Evolutionary conservation across 2,888 invertebrate genomes (phyloP).

Genomic region (Mythimna ferrago): DNA sequence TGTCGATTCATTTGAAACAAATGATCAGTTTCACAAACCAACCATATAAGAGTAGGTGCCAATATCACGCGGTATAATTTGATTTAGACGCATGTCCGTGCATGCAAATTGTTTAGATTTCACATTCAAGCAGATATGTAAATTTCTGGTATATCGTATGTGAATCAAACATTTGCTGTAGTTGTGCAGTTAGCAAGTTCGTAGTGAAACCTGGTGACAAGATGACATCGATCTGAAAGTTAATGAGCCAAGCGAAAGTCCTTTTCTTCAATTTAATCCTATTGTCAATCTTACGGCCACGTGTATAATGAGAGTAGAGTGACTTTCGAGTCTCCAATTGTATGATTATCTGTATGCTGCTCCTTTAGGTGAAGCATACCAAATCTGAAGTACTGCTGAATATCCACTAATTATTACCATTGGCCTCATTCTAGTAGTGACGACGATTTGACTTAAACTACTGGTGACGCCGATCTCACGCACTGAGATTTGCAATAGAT

Average conservation of each 20-base stretch:
- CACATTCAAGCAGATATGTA: conserved; percentile 34
- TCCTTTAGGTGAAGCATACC: background rate
- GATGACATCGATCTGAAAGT: conserved; percentile 31
- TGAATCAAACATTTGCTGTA: conserved; percentile 33
- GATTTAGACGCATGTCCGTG: conserved; percentile 34
- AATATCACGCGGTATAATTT: conserved; percentile 25
- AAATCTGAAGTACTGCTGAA: background rate
- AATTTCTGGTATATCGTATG: conserved; percentile 30
- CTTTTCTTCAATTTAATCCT: conserved; percentile 17
- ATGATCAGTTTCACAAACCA: conserved; percentile 21
- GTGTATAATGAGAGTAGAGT: background rate
- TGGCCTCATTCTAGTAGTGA: background rate
- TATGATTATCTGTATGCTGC: background rate
- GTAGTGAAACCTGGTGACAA: conserved; percentile 23
- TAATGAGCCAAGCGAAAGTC: conserved; percentile 46
- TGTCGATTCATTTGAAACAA: conserved; percentile 1
- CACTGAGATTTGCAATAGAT: no score
- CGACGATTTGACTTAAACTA: no score
- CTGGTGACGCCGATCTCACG: no score
- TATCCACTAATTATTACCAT: background rate
- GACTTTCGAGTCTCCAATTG: background rate
- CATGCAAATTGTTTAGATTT: conserved; percentile 58
- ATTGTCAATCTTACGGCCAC: conserved; percentile 12
- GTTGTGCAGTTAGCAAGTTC: conserved; percentile 33
- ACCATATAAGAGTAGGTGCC: conserved; percentile 14